Base-by-base conservation (phyloP, 2,797 vertebrate species). In the Acomys russatus region DNA sequence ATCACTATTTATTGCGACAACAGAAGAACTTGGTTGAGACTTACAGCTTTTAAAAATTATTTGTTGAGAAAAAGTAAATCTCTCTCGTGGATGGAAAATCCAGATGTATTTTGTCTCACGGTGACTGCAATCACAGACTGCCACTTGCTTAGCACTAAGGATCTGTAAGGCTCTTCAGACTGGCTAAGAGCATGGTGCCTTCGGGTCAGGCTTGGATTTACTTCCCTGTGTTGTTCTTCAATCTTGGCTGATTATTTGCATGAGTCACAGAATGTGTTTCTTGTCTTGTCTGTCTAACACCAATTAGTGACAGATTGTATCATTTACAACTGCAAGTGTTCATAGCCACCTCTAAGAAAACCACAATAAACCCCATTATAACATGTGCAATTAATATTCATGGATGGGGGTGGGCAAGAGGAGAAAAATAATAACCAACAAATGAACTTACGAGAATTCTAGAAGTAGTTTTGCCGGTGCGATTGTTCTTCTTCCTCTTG, bases 281-380 rank as follows among this genome's bases (percentile, higher is more conserved):
- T 49, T 87, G 30, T 2, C 83, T 90, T 93, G 61, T 84, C 49
- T 88, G 11, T 90, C 38, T 89, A 28, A 20, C 11, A 66, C 30
- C 68, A 63, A n/a, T 80, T 70, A 38, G 18, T 66, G 44, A 87
- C 78, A 91, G 78, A 94, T 90, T 44, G 51, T 59, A 38, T 35
- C 49, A 70, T 77, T 93, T 28, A 4, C 54, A 68, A 77, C 22
- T 22, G 23, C 6, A 44, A 93, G 87, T 35, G 14, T 83, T 94
- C 90, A 89, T 2, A 28, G 64, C 22, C 74, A 76, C 76, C 33
- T 87, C 88, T 91, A 87, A 93, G 61, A 54, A 96, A 96, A 90
- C 63, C 30, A 92, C 56, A 90, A 77, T 77, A 51, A 77, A 64
- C 12, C 2, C 20, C 61, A n/a, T 25, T 64, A 89, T 64, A 89